These are phyloP conservation scores for Xiphydria camelus DNA, from an alignment of 2,888 invertebrate genomes.

Conservation along the genomic window DNA sequence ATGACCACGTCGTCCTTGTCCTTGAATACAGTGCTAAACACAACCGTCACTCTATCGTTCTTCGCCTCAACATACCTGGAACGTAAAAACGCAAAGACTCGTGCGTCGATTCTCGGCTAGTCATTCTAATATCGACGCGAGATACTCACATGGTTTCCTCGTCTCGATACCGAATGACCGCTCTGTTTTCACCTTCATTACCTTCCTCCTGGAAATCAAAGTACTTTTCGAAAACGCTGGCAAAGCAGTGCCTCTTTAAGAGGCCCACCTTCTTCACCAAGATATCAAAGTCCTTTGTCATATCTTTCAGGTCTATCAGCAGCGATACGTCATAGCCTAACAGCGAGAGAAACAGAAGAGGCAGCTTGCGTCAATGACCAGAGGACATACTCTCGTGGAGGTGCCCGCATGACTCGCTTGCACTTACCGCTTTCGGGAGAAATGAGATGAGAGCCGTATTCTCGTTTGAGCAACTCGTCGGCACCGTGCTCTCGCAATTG, in stretches of 20 bases:
- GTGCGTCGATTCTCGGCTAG: no score
- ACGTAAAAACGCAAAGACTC: constrained; percentile 16
- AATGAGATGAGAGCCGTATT: constrained; percentile 83
- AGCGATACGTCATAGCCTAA: constrained; percentile 93
- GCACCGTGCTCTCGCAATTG: constrained; percentile 98
- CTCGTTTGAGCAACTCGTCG: constrained; percentile 91
- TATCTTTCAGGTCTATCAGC: constrained; percentile 87
- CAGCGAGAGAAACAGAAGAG: no score
- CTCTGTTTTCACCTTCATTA: constrained; percentile 86
- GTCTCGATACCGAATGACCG: constrained; percentile 97
- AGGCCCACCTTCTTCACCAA: constrained; percentile 91
- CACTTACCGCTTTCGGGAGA: constrained; percentile 83
- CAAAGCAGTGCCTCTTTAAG: constrained; percentile 97
- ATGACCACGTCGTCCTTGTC: constrained; percentile 98
- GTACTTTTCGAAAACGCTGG: constrained; percentile 99
- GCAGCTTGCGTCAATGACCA: no score
- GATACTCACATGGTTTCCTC: constrained; percentile 93
- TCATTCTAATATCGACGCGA: no score
- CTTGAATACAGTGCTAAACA: constrained; percentile 98
- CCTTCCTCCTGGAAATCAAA: constrained; percentile 97
- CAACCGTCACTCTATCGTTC: constrained; percentile 97
- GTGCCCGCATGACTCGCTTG: no score
- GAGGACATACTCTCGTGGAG: no score
- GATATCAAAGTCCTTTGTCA: constrained; percentile 88
- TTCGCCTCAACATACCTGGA: constrained; percentile 96